Conservation (phyloP, 2,888 invertebrate species). For the Synergus itoensis region DNA sequence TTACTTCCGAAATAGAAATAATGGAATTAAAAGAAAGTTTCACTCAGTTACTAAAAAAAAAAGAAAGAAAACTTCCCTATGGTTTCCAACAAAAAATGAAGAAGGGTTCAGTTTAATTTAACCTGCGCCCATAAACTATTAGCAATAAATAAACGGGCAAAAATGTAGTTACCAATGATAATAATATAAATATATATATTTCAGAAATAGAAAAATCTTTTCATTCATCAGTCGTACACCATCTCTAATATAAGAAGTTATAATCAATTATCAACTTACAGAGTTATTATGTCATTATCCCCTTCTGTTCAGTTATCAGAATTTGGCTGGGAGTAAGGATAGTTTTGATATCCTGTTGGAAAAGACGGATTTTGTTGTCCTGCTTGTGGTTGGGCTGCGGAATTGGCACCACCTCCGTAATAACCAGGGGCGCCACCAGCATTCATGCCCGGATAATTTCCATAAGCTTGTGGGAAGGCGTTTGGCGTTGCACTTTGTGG, state of each 20-base stretch:
- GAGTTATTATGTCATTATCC: constrained; percentile 56
- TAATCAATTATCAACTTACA: constrained; percentile 63
- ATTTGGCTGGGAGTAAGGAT: constrained; percentile 74
- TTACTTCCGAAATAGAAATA: constrained; percentile 4
- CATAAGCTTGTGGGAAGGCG: constrained; percentile 74
- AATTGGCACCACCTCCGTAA: constrained; percentile 69
- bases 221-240: constrained; percentile 50
- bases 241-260: constrained; percentile 32
- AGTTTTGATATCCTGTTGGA: constrained; percentile 75
- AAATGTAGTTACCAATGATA: no score
- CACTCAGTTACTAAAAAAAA: not conserved
- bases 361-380: constrained; percentile 75
- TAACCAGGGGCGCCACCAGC: constrained; percentile 71
- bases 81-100: not conserved
- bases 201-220: not conserved
- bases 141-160: no score
- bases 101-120: no score
- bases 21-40: not conserved
- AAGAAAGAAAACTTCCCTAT: not conserved
- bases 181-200: no score
- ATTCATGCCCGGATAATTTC: constrained; percentile 75
- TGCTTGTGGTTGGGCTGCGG: constrained; percentile 69
- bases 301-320: constrained; percentile 72
- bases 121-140: no score
- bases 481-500: constrained; percentile 68